These are phyloP conservation scores for Sebastes oblongus DNA, from an alignment of 2,797 vertebrate species.

Conservation along the genomic window DNA sequence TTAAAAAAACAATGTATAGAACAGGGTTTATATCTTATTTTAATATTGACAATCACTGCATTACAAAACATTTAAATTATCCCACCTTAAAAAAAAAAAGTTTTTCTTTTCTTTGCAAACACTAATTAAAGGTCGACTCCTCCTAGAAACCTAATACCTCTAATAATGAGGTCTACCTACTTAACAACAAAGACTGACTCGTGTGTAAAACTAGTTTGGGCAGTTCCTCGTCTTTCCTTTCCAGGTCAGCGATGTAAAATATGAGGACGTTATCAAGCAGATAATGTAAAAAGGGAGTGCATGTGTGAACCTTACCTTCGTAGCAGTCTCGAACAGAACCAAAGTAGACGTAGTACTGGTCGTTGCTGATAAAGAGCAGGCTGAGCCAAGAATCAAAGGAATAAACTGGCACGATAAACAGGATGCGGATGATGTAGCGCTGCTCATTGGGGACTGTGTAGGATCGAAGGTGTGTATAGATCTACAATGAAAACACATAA, in stretches of 20 bases:
- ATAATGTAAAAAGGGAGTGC: background rate
- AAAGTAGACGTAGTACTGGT: constrained; percentile 95
- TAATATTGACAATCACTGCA: background rate
- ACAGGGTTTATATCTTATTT: constrained; percentile 6
- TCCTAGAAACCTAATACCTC: constrained; percentile 30
- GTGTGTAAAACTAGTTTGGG: constrained; percentile 68
- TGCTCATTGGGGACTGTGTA: constrained; percentile 94
- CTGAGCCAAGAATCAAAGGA: constrained; percentile 98
- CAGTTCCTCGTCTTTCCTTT: constrained; percentile 33
- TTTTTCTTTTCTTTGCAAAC: background rate
- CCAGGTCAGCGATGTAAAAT: background rate
- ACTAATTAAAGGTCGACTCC: background rate
- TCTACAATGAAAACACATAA: constrained; percentile 77
- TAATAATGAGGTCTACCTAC: constrained; percentile 6
- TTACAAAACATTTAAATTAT: background rate
- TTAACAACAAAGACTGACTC: constrained; percentile 9
- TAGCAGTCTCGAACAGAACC: constrained; percentile 96
- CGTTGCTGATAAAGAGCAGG: constrained; percentile 92
- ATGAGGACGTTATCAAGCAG: background rate
- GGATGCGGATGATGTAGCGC: constrained; percentile 96
- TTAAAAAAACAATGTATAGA: constrained; percentile 10
- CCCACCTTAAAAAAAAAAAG: background rate
- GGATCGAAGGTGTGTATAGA: constrained; percentile 91
- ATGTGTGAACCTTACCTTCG: constrained; percentile 84
- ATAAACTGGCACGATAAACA: constrained; percentile 94